Conservation (phyloP, 2,113 vertebrate species). For the Neopipo cinnamomea region DNA sequence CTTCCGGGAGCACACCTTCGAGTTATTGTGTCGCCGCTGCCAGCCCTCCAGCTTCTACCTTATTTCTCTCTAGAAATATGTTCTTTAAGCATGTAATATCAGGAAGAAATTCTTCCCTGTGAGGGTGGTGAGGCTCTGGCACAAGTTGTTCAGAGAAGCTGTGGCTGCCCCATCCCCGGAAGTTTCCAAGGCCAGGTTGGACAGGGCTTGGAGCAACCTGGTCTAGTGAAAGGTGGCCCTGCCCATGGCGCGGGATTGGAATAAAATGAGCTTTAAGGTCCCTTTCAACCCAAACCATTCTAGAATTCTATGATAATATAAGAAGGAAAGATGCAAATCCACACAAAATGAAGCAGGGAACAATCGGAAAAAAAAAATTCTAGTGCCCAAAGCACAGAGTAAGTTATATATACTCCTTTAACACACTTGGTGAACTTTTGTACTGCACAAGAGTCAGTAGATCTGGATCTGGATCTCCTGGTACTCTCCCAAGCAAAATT, state of each 20-base stretch:
- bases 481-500: neutral
- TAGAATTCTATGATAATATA: neutral
- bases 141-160: neutral
- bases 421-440: fast-evolving
- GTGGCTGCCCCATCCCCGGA: neutral
- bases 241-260: neutral
- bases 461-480: neutral
- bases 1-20: neutral
- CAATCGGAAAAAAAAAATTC: too few relatives aligned
- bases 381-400: neutral
- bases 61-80: neutral
- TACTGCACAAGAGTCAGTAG: neutral
- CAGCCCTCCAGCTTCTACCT: neutral
- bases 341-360: neutral
- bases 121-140: neutral
- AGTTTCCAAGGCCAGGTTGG: fast-evolving
- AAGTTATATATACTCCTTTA: neutral
- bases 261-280: neutral
- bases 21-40: neutral
- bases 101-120: neutral
- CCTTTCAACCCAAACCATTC: neutral
- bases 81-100: neutral
- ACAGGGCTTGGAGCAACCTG: fast-evolving
- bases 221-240: neutral
- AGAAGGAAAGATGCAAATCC: neutral